Conservation (phyloP, 2,888 invertebrate genomes). For the Microplitis manilae region DNA sequence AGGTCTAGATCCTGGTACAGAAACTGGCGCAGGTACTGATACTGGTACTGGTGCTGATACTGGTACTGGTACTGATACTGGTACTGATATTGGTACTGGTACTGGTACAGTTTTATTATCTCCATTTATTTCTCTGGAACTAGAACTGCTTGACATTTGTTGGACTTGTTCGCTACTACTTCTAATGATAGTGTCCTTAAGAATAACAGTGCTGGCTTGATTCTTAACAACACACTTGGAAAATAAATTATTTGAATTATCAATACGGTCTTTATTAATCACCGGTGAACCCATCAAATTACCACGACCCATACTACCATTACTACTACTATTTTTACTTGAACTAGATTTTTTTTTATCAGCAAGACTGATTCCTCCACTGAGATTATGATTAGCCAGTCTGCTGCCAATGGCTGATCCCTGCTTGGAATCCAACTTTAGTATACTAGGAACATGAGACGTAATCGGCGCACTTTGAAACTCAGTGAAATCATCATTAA, state of each 20-base stretch:
- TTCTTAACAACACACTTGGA: slow-evolving; percentile 67
- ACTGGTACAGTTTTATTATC: slow-evolving; percentile 43
- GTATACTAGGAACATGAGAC: slow-evolving; percentile 57
- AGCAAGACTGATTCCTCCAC: slow-evolving; percentile 51
- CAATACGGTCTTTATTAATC: slow-evolving; percentile 41
- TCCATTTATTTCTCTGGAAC: slow-evolving; percentile 34
- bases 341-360: slow-evolving; percentile 14
- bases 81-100: slow-evolving; percentile 35
- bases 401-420: slow-evolving; percentile 71
- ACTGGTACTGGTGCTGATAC: background rate
- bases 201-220: slow-evolving; percentile 67
- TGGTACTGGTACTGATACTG: background rate
- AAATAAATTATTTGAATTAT: slow-evolving; percentile 60
- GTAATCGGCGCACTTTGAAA: slow-evolving; percentile 70
- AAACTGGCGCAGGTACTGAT: background rate
- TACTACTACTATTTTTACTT: slow-evolving; percentile 33
- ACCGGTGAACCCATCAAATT: background rate
- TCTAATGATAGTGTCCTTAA: slow-evolving; percentile 68
- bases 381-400: slow-evolving; percentile 72
- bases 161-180: slow-evolving; percentile 43
- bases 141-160: background rate
- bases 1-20: background rate
- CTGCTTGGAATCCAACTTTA: slow-evolving; percentile 64
- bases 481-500: slow-evolving; percentile 72
- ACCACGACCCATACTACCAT: slow-evolving; percentile 8